These are phyloP conservation scores for Motacilla tschutschensis DNA, from an alignment of 2,113 vertebrate species.

Conservation along the genomic window DNA sequence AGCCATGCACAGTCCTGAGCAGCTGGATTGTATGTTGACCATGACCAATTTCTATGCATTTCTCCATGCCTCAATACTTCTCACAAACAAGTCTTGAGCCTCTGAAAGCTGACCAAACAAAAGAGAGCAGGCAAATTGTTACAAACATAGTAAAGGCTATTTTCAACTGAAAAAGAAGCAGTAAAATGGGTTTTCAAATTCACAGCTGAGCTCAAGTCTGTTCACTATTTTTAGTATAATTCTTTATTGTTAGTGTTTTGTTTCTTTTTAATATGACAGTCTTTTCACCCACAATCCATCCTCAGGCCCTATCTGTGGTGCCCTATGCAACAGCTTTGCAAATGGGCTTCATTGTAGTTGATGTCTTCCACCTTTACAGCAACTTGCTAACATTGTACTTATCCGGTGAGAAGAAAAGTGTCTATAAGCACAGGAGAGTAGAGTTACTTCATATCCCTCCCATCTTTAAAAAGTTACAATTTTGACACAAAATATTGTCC, in stretches of 20 bases:
- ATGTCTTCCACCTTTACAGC: neutral
- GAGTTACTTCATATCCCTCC: neutral
- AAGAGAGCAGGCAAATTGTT: neutral
- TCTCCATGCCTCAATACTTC: neutral
- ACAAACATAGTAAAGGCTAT: neutral
- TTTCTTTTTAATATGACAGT: neutral
- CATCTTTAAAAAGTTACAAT: neutral
- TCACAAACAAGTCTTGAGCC: neutral
- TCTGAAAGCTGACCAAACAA: neutral
- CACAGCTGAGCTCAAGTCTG: neutral
- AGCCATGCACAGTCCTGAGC: neutral
- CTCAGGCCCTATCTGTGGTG: neutral
- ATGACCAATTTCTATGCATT: neutral
- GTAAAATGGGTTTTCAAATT: neutral
- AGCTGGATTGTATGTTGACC: neutral
- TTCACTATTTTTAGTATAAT: neutral
- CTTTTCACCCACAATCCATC: neutral
- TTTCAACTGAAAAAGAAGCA: neutral
- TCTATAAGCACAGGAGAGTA: neutral
- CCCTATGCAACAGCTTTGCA: neutral
- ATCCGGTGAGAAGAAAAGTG: neutral
- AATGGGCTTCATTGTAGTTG: neutral
- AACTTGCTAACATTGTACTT: neutral
- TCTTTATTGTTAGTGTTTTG: neutral
- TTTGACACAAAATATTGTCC: neutral